Evolutionary conservation across 1,140 invertebrate species (phyloP).

Genomic region (Tetramorium parvispinum): DNA sequence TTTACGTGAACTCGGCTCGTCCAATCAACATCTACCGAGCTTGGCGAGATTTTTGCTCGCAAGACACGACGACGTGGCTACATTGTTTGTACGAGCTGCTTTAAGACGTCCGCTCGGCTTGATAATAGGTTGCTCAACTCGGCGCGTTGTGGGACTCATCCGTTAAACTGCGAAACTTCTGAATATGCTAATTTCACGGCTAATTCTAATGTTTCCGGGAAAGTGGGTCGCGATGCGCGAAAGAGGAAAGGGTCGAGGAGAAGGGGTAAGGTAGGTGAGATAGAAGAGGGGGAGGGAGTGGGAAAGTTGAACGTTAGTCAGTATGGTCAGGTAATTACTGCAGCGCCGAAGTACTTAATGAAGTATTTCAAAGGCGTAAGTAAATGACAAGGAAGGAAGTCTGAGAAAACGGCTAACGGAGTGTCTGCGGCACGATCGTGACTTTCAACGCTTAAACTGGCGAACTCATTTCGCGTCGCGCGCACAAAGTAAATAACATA

Average conservation of each 20-base stretch:
- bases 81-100: slow-evolving; percentile 51
- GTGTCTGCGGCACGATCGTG: slow-evolving; percentile 18
- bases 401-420: slow-evolving; percentile 6
- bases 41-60: slow-evolving; percentile 43
- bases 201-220: slow-evolving; percentile 81
- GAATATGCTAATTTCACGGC: slow-evolving; percentile 83
- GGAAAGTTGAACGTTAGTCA: slow-evolving; percentile 71
- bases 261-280: not conserved
- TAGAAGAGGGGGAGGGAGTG: slow-evolving; percentile 36
- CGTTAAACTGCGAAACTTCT: slow-evolving; percentile 82
- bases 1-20: slow-evolving; percentile 44
- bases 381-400: slow-evolving; percentile 71
- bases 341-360: slow-evolving; percentile 75
- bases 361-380: slow-evolving; percentile 76
- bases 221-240: slow-evolving; percentile 69
- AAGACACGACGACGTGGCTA: slow-evolving; percentile 39
- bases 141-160: slow-evolving; percentile 72
- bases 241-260: slow-evolving; percentile 29
- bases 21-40: slow-evolving; percentile 40
- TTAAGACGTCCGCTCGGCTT: slow-evolving; percentile 54
- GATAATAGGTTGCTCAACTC: slow-evolving; percentile 74
- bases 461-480: not conserved
- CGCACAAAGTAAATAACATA: slow-evolving; percentile 15
- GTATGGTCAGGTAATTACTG: slow-evolving; percentile 77
- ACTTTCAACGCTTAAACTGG: not conserved